phyloP scores from a whole-genome alignment of 2,113 vertebrate genomes.

The Addax nasomaculatus region DNA sequence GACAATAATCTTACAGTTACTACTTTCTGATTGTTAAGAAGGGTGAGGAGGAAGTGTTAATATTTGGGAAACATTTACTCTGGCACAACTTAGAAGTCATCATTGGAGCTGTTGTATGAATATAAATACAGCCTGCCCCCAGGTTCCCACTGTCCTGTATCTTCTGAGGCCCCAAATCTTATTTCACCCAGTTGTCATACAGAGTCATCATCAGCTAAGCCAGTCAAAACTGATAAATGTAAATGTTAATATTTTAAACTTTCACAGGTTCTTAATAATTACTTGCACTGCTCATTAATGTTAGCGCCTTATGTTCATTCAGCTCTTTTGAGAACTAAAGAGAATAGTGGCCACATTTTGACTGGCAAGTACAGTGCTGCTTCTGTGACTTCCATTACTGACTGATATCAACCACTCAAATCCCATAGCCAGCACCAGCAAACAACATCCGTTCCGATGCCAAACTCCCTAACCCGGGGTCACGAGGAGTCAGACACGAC shows the following conservation, averaged over 20 bases:
- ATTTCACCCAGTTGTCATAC: background rate
- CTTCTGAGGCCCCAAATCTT: background rate
- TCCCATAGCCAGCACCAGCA: background rate
- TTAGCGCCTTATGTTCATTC: background rate
- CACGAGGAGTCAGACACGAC: too few relatives aligned
- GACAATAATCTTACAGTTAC: background rate
- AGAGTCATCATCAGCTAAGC: background rate
- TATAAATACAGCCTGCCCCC: background rate
- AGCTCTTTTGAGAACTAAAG: background rate
- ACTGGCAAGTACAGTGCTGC: background rate
- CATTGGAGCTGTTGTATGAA: accelerated
- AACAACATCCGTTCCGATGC: background rate
- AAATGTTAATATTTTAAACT: background rate
- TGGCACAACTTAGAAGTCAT: background rate
- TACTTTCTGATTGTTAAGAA: background rate
- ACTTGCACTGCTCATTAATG: background rate
- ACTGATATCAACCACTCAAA: background rate
- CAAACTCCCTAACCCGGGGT: background rate
- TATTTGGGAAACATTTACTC: background rate
- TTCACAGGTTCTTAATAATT: background rate
- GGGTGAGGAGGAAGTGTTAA: background rate
- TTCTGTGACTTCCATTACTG: background rate
- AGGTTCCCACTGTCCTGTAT: background rate
- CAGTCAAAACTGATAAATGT: background rate
- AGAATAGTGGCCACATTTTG: background rate